Conservation (phyloP, 2,888 invertebrate genomes). For the Drosophila austrosaltans region DNA sequence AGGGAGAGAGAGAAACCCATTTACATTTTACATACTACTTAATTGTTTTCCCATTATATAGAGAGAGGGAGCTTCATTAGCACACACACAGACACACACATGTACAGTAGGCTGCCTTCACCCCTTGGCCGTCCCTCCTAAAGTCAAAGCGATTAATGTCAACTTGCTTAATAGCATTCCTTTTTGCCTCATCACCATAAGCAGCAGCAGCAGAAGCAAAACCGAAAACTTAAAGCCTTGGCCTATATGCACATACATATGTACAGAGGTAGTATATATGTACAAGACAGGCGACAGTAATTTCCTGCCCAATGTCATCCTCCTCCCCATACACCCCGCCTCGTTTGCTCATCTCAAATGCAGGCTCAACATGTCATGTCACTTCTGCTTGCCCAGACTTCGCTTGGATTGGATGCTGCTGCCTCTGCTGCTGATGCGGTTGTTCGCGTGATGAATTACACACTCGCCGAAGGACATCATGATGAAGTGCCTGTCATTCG, state of each 20-base stretch:
- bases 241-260: not conserved
- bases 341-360: slow-evolving; percentile 52
- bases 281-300: slow-evolving; percentile 44
- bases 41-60: slow-evolving; percentile 69
- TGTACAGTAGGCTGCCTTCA: not conserved
- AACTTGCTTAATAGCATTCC: slow-evolving; percentile 78
- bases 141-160: slow-evolving; percentile 77
- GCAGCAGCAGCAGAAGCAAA: slow-evolving; percentile 33
- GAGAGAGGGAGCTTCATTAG: slow-evolving; percentile 35
- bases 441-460: slow-evolving; percentile 80
- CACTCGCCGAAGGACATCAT: slow-evolving; percentile 78
- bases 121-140: slow-evolving; percentile 9
- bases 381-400: slow-evolving; percentile 26
- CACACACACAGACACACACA: slow-evolving; percentile 35
- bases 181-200: slow-evolving; percentile 50
- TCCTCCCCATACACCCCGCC: not conserved
- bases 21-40: slow-evolving; percentile 74
- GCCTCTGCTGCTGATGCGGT: slow-evolving; percentile 61
- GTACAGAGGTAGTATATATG: not conserved
- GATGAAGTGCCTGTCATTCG: slow-evolving; percentile 78
- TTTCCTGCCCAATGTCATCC: slow-evolving; percentile 41
- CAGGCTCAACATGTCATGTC: slow-evolving; percentile 78
- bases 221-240: slow-evolving; percentile 61
- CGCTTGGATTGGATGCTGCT: slow-evolving; percentile 15
- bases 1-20: slow-evolving; percentile 35